Base-by-base conservation (phyloP, 2,888 invertebrate genomes). In the Diloba caeruleocephala region DNA sequence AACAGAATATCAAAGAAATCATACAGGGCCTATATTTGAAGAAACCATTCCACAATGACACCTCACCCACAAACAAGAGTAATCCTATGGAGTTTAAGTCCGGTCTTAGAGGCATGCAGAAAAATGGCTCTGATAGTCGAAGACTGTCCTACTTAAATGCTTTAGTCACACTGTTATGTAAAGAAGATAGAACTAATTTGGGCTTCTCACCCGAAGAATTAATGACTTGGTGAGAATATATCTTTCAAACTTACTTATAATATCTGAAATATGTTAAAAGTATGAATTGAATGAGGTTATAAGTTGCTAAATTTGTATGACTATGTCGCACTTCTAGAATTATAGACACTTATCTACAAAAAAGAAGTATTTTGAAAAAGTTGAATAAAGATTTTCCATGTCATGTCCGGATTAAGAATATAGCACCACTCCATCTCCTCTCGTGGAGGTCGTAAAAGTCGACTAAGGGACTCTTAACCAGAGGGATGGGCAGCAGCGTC, bases 91-190 rank as follows among this genome's bases (percentile, higher is more conserved):
- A 91, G 53, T 90, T 92, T 61, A 96, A 95, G 82, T 71, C 84
- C 53, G 95, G 96, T 49, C 87, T 96, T 48, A 92, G 92, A 52
- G 94, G 94, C 80, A 81, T 95, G 55, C 95, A 95, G 68, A 95
- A 94, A 78, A 95, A 94, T 80, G 94, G 96, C 56, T 95, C 96
- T 55, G 97, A 97, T 87, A 96, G 95, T 60, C 96, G 96, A 83
- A 96, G 97, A 84, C 94, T 98, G 71, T 97, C 96, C 68, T 97
- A 98, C 87, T 95, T 98, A 78, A 98, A 98, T 94, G 96, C 96
- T 58, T 96, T 98, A 89, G 97, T 98, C 49, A 97, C 97, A 81
- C 94, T 98, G 66, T 92, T 96, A 67, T 92, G 94, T 77, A 95
- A 95, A 82, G 94, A 95, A 81, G 95, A 96, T 71, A 94, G 94